phyloP scores from a whole-genome alignment of 2,797 vertebrate species.

The Coregonus ussuriensis region DNA sequence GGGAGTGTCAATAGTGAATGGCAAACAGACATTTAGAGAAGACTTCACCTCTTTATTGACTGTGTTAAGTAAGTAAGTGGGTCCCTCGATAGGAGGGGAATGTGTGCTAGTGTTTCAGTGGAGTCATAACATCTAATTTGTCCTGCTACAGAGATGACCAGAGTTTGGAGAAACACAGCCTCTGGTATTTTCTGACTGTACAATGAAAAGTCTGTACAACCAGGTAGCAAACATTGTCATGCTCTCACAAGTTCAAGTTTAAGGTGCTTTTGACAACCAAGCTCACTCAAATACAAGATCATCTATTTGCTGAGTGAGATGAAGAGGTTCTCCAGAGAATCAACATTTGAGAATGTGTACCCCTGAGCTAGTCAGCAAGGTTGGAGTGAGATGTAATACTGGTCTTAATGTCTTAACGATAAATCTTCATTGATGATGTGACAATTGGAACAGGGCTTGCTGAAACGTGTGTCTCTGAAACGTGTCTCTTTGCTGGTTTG shows the following conservation, averaged over 20 bases:
- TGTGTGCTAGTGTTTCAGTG: background rate
- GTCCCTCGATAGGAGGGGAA: background rate
- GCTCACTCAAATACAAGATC: background rate
- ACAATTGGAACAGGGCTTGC: background rate
- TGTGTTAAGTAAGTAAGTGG: background rate
- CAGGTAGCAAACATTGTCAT: conserved; percentile 5
- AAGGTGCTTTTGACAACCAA: background rate
- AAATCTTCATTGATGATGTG: too few relatives aligned
- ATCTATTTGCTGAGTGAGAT: background rate
- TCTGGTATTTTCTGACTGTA: background rate
- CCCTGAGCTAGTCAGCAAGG: too few relatives aligned
- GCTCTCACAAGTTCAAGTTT: background rate
- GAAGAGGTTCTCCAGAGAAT: background rate
- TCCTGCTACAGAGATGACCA: background rate
- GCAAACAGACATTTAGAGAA: conserved; percentile 2
- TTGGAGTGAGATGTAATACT: too few relatives aligned
- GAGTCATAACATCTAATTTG: background rate
- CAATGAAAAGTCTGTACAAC: background rate
- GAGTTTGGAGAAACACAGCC: background rate
- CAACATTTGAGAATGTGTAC: background rate
- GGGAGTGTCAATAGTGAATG: background rate
- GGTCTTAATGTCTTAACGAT: too few relatives aligned
- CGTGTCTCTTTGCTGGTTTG: conserved; percentile 12
- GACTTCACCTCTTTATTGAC: background rate
- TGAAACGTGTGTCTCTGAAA: conserved; percentile 15